Evolutionary conservation across 2,888 invertebrate species (phyloP), one percentile per base, ranked within the genome.

Genomic region (Formica aserva): DNA sequence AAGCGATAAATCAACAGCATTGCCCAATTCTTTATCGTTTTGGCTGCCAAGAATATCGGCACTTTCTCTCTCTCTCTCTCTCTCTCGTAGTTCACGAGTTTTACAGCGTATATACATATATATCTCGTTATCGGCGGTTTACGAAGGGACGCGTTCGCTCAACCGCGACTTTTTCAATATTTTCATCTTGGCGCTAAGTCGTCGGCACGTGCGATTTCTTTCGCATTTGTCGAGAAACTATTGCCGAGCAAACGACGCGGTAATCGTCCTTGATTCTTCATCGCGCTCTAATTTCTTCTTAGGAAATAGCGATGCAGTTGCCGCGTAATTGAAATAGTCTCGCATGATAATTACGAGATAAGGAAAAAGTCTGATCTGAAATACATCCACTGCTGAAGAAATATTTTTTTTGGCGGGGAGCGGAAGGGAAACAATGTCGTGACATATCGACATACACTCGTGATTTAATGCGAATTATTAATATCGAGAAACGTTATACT

Each of bases 81-180:
- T 9, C 41, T 66, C 65, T 85, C 69, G 18, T 45, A 71, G 13
- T 22, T 52, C 1, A 1, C 22, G 41, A 15, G 8, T 15, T 22
- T 62, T 65, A 60, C 32, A 77, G 76, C 57, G 57, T 87, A 87
- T 32, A 29, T 29, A 86, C 22, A 29, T 48, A 29, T 81, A 78
- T 85, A 81, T 66, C 88, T 75, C 80, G 85, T 90, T 89, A 90
- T 88, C 88, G 88, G 88, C 82, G 83, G 83, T 85, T 74, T 32
- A 87, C 81, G 71, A 85, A 83, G 48, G 84, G 52, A 84, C 26
- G 72, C 66, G 69, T 78, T 82, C 86, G 41, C 74, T 83, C 85
- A 86, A 86, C 84, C 89, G 91, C 89, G 86, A 88, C 88, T 89
- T 89, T 92, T 91, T 91, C 90, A 91, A 89, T 91, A 87, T 69